phyloP scores from a whole-genome alignment of 2,888 invertebrate species.

The Trachelus iudaicus region DNA sequence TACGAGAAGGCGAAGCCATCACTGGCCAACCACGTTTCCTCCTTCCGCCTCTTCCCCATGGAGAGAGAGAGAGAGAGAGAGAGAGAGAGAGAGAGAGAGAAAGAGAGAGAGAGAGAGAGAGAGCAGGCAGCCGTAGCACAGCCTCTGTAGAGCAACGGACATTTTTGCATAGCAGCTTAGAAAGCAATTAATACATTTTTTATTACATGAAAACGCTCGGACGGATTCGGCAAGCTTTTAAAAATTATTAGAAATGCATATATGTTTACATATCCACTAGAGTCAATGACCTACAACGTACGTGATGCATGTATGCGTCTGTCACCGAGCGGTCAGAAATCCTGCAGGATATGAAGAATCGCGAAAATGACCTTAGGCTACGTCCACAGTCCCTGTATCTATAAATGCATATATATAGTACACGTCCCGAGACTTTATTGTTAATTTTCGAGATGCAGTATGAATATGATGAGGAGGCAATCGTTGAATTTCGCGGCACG shows the following conservation, averaged over 20 bases:
- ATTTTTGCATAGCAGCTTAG: neutral
- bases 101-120: neutral
- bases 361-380: neutral
- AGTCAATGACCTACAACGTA: neutral
- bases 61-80: no score
- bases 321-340: neutral
- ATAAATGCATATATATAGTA: neutral
- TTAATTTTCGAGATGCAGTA: conserved; percentile 51
- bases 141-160: neutral
- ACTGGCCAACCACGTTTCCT: conserved; percentile 34
- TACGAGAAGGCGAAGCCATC: conserved; percentile 41
- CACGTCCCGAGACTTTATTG: conserved; percentile 7
- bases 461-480: conserved; percentile 60
- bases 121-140: neutral
- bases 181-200: neutral
- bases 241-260: neutral
- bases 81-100: neutral
- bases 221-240: neutral
- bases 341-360: no score
- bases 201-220: neutral
- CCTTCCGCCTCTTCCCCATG: conserved; percentile 31
- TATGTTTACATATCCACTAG: neutral
- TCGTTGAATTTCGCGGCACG: conserved; percentile 60
- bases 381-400: neutral
- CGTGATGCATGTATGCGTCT: neutral